Base-by-base conservation (phyloP, 2,888 invertebrate species). In the Pherbina coryleti region DNA sequence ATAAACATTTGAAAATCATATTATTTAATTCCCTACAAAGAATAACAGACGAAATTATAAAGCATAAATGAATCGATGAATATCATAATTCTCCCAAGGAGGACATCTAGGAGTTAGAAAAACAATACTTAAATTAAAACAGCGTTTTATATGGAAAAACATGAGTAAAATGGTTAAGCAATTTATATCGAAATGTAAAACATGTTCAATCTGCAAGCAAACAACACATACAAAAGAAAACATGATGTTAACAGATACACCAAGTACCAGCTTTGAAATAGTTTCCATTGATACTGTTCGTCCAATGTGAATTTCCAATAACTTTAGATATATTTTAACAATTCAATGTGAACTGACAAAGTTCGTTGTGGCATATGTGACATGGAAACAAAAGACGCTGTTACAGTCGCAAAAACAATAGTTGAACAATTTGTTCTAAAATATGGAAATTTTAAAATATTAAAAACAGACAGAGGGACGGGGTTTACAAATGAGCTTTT, bases 391-490 rank as follows among this genome's bases (percentile, higher is more conserved):
- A 77, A 73, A 55, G 57, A 77, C 49, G 73, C 73, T 11, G 60
- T 28, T 3, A 76, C 75, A 28, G 22, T 75, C 11, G 80, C 77
- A 22, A 80, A 75, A 55, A n/a, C 78, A 19, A n/a, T 75, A 0
- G 73, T 77, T 7, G 72, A 31, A 31, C 3, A 31, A 31, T 31
- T 5, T 31, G 5, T 31, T 31, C 31, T 31, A 4, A 31, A 31
- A 78, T n/a, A n/a, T n/a, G n/a, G n/a, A n/a, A n/a, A n/a, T n/a
- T n/a, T n/a, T 67, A 77, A 77, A 49, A 14, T 67, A 53, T 53
- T 78, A 3, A 78, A 75, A 70, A 55, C 69, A 25, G n/a, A n/a
- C n/a, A n/a, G n/a, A n/a, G n/a, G n/a, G 75, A 77, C 34, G 62
- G 31, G 70, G 31, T 75, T 77, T 57, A 71, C 19, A n/a, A 79